These are phyloP conservation scores for Heptranchias perlo DNA, from an alignment of 2,113 vertebrate genomes.

Conservation along the genomic window DNA sequence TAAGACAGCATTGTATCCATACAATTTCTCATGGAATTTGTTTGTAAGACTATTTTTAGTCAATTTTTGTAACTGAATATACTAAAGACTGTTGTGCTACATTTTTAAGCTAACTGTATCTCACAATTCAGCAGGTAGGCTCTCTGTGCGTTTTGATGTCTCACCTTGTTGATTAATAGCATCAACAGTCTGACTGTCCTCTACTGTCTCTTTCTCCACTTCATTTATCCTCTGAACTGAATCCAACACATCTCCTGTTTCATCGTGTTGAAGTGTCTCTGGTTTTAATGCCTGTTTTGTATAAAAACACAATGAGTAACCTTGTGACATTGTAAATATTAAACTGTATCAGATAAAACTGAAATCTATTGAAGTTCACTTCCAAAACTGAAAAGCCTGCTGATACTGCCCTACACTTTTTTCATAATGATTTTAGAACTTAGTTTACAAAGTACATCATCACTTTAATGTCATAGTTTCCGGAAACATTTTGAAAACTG, in stretches of 20 bases:
- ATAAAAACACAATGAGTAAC: slow-evolving; percentile 22
- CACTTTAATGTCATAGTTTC: too few relatives aligned
- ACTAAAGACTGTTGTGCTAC: not conserved
- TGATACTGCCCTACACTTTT: not conserved
- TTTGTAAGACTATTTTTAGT: not conserved
- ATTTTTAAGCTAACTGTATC: not conserved
- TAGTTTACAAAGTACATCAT: not conserved
- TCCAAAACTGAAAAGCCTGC: not conserved
- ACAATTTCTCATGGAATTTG: not conserved
- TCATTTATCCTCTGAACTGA: not conserved
- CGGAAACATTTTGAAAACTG: not conserved
- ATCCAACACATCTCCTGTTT: slow-evolving; percentile 25
- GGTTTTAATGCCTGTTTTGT: slow-evolving; percentile 6
- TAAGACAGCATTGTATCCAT: not conserved
- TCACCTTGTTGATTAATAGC: not conserved
- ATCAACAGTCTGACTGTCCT: not conserved
- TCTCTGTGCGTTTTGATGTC: not conserved
- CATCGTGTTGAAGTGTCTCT: not conserved
- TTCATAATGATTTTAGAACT: not conserved
- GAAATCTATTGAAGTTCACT: not conserved
- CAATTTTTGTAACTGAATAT: not conserved
- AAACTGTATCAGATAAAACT: not conserved
- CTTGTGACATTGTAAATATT: not conserved
- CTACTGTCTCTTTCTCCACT: not conserved
- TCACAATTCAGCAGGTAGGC: not conserved